These are phyloP conservation scores for Scalopus aquaticus DNA, from an alignment of 2,113 vertebrate genomes.

Conservation along the genomic window DNA sequence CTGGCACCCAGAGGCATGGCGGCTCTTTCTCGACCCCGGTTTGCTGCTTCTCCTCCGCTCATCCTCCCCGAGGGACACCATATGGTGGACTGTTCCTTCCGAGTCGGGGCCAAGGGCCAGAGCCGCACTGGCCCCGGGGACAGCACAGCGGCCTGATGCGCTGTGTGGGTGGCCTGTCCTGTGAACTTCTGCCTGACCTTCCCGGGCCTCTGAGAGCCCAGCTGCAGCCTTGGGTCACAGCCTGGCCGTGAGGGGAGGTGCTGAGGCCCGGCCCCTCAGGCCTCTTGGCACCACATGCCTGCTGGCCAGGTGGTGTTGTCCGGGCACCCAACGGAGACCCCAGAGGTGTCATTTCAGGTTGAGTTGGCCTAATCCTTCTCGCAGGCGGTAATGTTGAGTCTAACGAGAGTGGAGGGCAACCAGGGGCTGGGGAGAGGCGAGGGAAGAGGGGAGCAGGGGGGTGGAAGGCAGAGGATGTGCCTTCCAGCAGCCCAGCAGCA, in stretches of 20 bases:
- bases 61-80: conserved; percentile 64
- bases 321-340: not conserved
- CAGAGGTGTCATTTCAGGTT: accelerated
- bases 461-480: not conserved
- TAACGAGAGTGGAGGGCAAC: not conserved
- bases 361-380: not conserved
- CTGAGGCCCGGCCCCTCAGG: not conserved
- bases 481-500: accelerated
- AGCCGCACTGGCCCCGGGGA: conserved; percentile 16
- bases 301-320: not conserved
- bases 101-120: conserved; percentile 69
- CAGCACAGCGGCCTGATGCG: conserved; percentile 60
- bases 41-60: conserved; percentile 8
- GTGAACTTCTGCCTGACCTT: conserved; percentile 67
- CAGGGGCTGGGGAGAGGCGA: not conserved
- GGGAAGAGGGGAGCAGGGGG: not conserved
- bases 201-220: conserved; percentile 55
- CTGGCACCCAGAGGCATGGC: not conserved
- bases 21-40: not conserved
- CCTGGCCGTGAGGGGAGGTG: not conserved
- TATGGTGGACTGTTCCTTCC: conserved; percentile 55
- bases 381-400: not conserved
- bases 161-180: conserved; percentile 75
- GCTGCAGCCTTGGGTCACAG: conserved; percentile 60
- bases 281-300: not conserved